Conservation (phyloP, 2,797 vertebrate genomes). For the Vultur gryphus region DNA sequence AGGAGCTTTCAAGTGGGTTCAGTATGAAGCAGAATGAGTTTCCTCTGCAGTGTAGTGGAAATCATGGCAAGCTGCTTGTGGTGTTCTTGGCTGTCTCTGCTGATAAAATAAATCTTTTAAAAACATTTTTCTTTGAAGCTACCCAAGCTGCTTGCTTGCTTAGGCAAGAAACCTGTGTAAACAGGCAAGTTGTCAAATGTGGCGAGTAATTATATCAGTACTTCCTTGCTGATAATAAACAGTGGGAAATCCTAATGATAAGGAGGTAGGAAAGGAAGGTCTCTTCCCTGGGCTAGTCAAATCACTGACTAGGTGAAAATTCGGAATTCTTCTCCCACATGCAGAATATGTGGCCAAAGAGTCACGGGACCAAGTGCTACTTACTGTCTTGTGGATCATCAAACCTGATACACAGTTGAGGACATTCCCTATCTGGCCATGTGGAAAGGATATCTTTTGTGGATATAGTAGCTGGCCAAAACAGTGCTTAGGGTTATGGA, state of each 20-base stretch:
- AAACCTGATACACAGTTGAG: neutral
- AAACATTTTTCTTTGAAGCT: neutral
- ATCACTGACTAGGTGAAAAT: neutral
- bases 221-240: neutral
- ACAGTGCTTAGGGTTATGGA: neutral
- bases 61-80: neutral
- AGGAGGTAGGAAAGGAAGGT: neutral
- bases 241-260: neutral
- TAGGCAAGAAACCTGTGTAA: neutral
- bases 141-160: neutral
- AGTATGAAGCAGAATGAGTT: neutral
- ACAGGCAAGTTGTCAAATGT: neutral
- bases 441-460: neutral
- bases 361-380: neutral
- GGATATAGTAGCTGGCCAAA: neutral
- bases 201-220: neutral
- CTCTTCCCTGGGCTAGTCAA: neutral
- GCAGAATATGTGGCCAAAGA: neutral
- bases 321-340: neutral
- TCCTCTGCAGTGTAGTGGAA: neutral
- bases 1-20: neutral
- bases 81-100: neutral
- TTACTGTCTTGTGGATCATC: neutral
- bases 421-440: neutral
- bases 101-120: neutral